Conservation (phyloP, 2,888 invertebrate species). For the Lamellibrachia columna region DNA sequence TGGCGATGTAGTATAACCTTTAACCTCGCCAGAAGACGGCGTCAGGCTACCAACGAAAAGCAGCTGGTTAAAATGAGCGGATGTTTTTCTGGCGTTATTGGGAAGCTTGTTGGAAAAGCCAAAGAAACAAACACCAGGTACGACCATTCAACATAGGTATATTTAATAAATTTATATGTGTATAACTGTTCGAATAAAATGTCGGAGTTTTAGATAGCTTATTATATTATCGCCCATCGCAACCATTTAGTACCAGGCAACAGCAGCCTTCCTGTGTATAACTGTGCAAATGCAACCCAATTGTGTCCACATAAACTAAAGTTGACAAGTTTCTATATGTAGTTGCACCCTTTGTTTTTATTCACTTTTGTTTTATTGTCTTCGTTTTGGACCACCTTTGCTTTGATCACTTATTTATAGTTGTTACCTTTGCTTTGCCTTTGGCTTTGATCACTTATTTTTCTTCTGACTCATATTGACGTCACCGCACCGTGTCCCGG, state of each 20-base stretch:
- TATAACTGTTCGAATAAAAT: background rate
- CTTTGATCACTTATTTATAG: too few relatives aligned
- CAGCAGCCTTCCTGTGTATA: background rate
- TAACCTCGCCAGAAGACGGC: background rate
- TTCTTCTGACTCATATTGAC: too few relatives aligned
- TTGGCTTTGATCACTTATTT: too few relatives aligned
- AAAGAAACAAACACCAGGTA: constrained; percentile 16
- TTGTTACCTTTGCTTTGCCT: too few relatives aligned
- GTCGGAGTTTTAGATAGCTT: background rate
- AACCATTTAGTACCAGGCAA: background rate
- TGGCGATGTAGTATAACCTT: background rate
- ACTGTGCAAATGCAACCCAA: too few relatives aligned
- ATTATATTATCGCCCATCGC: background rate
- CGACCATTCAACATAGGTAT: background rate
- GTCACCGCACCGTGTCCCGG: too few relatives aligned
- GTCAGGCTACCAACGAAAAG: background rate
- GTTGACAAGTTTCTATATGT: too few relatives aligned
- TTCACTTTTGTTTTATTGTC: too few relatives aligned
- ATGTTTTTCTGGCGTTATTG: constrained; percentile 16
- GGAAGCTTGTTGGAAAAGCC: background rate
- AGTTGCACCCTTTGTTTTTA: too few relatives aligned
- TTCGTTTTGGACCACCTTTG: too few relatives aligned
- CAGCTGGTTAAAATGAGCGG: background rate
- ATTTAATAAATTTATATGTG: background rate
- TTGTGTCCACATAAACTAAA: too few relatives aligned